These are phyloP conservation scores for Pocota personata DNA, from an alignment of 2,888 invertebrate species.

Conservation along the genomic window DNA sequence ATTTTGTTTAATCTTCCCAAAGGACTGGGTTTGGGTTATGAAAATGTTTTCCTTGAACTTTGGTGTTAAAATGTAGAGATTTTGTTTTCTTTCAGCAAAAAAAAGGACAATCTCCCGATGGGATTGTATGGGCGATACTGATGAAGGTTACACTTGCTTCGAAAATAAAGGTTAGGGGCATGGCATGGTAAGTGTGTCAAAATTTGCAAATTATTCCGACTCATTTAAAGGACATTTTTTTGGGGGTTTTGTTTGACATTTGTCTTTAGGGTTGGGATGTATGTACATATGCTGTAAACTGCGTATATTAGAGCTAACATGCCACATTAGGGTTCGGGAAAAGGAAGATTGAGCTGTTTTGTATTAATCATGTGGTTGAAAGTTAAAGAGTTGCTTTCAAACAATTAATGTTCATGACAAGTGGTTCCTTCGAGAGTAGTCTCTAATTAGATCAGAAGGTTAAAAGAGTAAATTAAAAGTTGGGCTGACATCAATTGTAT, in stretches of 20 bases:
- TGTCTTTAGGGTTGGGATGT: neutral
- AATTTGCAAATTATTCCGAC: conserved; percentile 23
- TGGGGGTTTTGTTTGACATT: neutral
- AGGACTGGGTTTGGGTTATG: conserved; percentile 2
- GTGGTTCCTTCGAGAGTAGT: too few relatives aligned
- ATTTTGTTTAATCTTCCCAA: conserved; percentile 26
- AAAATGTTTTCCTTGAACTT: conserved; percentile 44
- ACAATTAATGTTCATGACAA: too few relatives aligned
- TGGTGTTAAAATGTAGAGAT: conserved; percentile 14
- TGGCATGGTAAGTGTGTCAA: conserved; percentile 7
- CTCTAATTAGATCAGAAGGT: too few relatives aligned
- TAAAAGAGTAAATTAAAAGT: too few relatives aligned
- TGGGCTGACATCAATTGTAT: too few relatives aligned
- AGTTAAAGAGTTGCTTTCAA: too few relatives aligned
- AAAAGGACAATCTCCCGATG: neutral
- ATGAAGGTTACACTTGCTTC: conserved; percentile 1
- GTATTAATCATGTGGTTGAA: neutral
- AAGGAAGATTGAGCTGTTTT: neutral
- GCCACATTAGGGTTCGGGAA: neutral
- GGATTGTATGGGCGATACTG: neutral
- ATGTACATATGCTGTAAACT: neutral
- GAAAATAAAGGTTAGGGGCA: neutral
- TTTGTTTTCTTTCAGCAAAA: neutral
- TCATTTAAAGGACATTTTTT: conserved; percentile 12
- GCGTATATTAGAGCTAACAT: neutral